Evolutionary conservation across 1,140 invertebrate species (phyloP), one percentile per base, ranked within the genome.

Genomic region (Caenorhabditis remanei): DNA sequence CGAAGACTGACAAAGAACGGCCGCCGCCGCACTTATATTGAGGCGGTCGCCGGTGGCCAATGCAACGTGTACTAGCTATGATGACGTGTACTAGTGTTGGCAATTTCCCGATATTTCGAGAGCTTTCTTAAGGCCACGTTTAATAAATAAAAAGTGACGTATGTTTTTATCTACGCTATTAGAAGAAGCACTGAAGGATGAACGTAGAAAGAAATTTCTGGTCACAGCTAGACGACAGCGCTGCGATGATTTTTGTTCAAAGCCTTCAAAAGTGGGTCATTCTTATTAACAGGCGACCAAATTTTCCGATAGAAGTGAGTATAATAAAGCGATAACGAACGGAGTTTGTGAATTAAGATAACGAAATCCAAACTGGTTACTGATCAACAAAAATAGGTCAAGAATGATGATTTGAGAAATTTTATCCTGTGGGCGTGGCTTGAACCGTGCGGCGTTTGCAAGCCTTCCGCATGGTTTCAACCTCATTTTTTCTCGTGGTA

Each of bases 1-100:
- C 41, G 71, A 79, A 79, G 14, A 79, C 71, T 79, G 71, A 50
- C 16, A 53, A 46, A 5, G 43, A 24, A 19, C 46, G 46, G 41
- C 40, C 65, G 13, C 71, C 43, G 46, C n/a, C 11, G 65, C 16
- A 21, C 9, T 79, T 79, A 53, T 79, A 79, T 79, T 50, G n/a
- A 4, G 71, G 40, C 46, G 21, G 71, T 21, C 19, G 50, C 50
- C 53, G 71, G 40, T 21, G 21, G 71, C 46, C 19, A 53, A 79
- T 79, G 71, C 71, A 79, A 79, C 71, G 71, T 79, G 71, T 79
- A 79, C n/a, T 79, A 50, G 46, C 71, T 7, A 53, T 4, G 46
- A 24, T 50, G 71, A 79, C 71, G 71, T 79, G 71, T 79, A 50
- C 6, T 79, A 79, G 46, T 50, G 46, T 46, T 79, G 46, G 71